A percentile compares a stretch with the other conserved stretches of the same genome.
These are phyloP conservation scores for Porites divaricata DNA, from an alignment of 92 coral and sea anemone species.

Conservation along the genomic window DNA sequence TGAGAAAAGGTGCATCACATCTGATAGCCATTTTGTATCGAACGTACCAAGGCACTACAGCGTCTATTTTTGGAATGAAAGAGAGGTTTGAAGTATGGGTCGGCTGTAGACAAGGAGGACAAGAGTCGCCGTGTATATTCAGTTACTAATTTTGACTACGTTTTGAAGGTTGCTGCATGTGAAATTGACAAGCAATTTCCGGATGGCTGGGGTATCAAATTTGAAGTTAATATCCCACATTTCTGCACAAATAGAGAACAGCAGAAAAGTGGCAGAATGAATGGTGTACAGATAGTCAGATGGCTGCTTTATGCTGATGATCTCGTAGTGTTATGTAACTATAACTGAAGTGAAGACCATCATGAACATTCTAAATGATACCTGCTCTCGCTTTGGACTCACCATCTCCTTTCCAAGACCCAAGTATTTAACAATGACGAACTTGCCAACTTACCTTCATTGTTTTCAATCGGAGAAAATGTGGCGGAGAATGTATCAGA, in stretches of 20 bases:
- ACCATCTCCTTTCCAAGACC: too few species aligned
- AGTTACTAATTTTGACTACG: too few species aligned
- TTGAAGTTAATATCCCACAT: constrained; percentile 18
- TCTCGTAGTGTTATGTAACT: constrained; percentile 18
- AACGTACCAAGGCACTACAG: constrained; percentile 21
- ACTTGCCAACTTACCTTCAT: too few species aligned
- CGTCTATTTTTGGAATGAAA: constrained; percentile 22
- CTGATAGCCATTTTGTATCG: constrained; percentile 33
- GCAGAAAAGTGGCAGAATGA: constrained; percentile 27
- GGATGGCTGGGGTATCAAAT: constrained; percentile 34
- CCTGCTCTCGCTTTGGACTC: too few species aligned
- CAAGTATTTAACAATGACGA: too few species aligned
- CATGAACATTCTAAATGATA: constrained; percentile 18
- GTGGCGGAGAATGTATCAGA: too few species aligned
- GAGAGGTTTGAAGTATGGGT: constrained; percentile 26
- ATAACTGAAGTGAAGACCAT: constrained; percentile 7
- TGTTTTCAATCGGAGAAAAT: too few species aligned
- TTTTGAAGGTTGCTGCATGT: constrained; percentile 38
- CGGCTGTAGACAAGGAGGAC: constrained; percentile 44
- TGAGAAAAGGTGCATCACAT: constrained; percentile 37
- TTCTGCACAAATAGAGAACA: constrained; percentile 19
- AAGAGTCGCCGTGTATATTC: neutral
- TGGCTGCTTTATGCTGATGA: neutral
- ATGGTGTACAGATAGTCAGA: constrained; percentile 18
- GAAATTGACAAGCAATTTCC: constrained; percentile 41